These are phyloP conservation scores for Brachionichthys hirsutus DNA, from an alignment of 2,113 vertebrate genomes.

Conservation along the genomic window DNA sequence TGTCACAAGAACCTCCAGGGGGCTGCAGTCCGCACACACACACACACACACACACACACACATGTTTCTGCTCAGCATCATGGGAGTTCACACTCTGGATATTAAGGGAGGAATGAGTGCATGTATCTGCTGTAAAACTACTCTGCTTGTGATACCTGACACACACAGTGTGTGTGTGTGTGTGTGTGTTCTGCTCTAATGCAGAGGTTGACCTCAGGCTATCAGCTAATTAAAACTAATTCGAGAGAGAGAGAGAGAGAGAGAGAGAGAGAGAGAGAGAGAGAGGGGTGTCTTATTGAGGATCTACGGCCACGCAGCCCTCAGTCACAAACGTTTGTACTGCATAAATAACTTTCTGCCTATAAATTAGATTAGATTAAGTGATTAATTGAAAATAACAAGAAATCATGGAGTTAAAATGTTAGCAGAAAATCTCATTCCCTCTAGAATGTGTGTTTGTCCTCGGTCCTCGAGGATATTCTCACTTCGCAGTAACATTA, in stretches of 20 bases:
- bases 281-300: neutral
- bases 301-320: too few species aligned
- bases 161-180: slow-evolving; percentile 13
- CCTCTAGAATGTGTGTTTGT: too few species aligned
- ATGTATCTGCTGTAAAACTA: slow-evolving; percentile 43
- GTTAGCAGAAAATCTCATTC: too few species aligned
- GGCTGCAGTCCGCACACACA: slow-evolving; percentile 25
- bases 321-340: too few species aligned
- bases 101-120: slow-evolving; percentile 36
- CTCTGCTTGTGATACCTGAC: slow-evolving; percentile 53
- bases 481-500: too few species aligned
- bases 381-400: too few species aligned
- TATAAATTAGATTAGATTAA: too few species aligned
- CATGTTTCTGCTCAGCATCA: slow-evolving; percentile 44
- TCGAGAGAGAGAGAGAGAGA: slow-evolving; percentile 3
- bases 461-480: too few species aligned
- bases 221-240: slow-evolving; percentile 71
- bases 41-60: slow-evolving; percentile 9
- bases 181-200: slow-evolving; percentile 31
- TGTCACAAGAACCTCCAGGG: slow-evolving; percentile 58
- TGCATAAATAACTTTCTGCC: too few species aligned
- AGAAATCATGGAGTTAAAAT: too few species aligned
- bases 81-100: slow-evolving; percentile 43
- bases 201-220: slow-evolving; percentile 69
- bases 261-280: slow-evolving; percentile 9